Evolutionary conservation across 2,113 vertebrate species (phyloP).

Genomic region (Danionella cerebrum): DNA sequence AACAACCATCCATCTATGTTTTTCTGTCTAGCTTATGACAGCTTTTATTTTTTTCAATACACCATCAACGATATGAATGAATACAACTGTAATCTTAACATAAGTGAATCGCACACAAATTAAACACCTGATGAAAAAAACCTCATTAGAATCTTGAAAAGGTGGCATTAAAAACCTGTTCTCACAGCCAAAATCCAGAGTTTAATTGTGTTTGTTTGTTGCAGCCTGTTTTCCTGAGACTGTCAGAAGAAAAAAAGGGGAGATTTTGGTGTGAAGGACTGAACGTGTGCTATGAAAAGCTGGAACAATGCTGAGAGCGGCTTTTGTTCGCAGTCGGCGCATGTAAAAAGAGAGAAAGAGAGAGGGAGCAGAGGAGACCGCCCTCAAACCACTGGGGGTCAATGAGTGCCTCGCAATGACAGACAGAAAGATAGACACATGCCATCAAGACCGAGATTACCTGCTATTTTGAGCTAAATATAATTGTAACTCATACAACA

Average conservation of each 20-base stretch:
- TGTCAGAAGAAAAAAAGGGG: slow-evolving; percentile 7
- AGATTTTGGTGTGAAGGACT: slow-evolving; percentile 20
- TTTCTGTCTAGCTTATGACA: too few relatives aligned
- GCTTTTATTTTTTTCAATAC: too few relatives aligned
- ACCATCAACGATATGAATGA: too few relatives aligned
- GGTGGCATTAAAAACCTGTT: not conserved
- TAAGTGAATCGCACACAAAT: too few relatives aligned
- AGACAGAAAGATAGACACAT: slow-evolving; percentile 1
- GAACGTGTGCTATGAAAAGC: slow-evolving; percentile 23
- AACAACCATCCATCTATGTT: too few relatives aligned
- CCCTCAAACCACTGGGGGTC: slow-evolving; percentile 24
- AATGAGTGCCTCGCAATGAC: slow-evolving; percentile 9
- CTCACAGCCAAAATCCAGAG: not conserved
- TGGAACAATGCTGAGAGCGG: slow-evolving; percentile 23
- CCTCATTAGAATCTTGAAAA: too few relatives aligned
- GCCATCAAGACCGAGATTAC: not conserved
- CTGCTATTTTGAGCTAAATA: not conserved
- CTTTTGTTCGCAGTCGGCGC: slow-evolving; percentile 27
- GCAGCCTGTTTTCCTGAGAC: not conserved
- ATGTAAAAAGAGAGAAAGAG: slow-evolving; percentile 25
- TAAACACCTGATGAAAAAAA: too few relatives aligned
- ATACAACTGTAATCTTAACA: too few relatives aligned
- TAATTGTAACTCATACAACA: not conserved
- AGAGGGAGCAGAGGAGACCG: not conserved
- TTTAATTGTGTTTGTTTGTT: slow-evolving; percentile 1